Base-by-base conservation (phyloP, 2,888 invertebrate genomes). In the Seladonia tumulorum region DNA sequence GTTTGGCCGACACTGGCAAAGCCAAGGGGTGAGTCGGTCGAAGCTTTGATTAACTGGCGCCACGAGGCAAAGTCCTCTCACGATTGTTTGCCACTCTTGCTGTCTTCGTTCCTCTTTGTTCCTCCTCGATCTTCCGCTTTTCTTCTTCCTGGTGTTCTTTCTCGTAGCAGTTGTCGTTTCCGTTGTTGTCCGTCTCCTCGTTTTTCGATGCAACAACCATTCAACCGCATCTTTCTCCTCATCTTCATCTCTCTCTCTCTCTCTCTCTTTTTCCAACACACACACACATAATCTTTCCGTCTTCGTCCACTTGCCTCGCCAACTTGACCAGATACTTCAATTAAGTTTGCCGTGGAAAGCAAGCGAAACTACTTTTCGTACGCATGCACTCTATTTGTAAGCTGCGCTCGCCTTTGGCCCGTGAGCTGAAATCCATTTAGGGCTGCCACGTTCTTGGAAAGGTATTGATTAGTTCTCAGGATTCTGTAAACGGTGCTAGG, bases 21-120 rank as follows among this genome's bases (percentile, higher is more conserved):
- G 70, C 80, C 68, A 66, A 45, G 76, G 72, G 84, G 66, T 57
- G 80, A 88, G 88, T 91, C 89, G 83, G 88, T 81, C 86, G 82
- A 76, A 84, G 87, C 89, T 92, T 92, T 92, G 92, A 92, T 90
- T 92, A 92, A 90, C 91, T 78, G 85, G 87, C 89, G 87, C 88
- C 88, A 81, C 81, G 79, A 76, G 71, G 85, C 87, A 87, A 88
- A 90, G 88, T 83, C 85, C 83, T 85, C 63, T 71, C 73, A 68
- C 89, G 90, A 90, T 90, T 92, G 91, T 91, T 89, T 83, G 78
- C 85, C 76, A 79, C 72, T 79, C 84, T 66, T 71, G 60, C 81
- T 63, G 45, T 39, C 53, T 68, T 76, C 71, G 77, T 76, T 70
- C 53, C 81, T 82, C 83, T 83, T 79, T 75, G 45, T 72, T 81